Conservation (phyloP, 2,888 invertebrate species). For the Odontocerum albicorne region DNA sequence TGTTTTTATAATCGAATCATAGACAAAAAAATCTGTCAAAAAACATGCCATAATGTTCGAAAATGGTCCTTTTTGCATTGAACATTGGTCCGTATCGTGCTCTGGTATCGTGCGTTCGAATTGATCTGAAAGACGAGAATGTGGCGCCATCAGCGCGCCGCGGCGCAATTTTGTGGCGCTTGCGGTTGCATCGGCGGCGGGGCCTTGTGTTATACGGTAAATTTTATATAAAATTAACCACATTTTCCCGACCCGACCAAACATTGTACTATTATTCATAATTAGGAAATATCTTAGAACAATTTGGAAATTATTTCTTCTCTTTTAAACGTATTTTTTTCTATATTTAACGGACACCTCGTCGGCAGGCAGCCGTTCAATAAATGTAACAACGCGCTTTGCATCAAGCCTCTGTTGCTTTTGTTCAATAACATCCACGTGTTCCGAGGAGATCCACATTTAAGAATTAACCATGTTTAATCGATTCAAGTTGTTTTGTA, state of each 20-base stretch:
- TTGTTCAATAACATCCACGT: conserved; percentile 59
- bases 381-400: conserved; percentile 30
- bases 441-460: conserved; percentile 40
- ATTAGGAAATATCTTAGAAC: no score
- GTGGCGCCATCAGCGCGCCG: conserved; percentile 24
- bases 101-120: no score
- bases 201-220: conserved; percentile 22
- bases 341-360: neutral
- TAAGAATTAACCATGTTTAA: no score
- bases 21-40: no score
- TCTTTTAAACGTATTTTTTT: conserved; percentile 7
- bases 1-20: no score
- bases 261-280: no score
- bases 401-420: conserved; percentile 46
- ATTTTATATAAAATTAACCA: no score
- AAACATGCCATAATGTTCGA: no score
- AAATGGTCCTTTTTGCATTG: no score
- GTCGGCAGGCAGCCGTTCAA: conserved; percentile 14
- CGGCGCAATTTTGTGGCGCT: conserved; percentile 10
- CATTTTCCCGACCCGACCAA: no score
- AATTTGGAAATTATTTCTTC: no score
- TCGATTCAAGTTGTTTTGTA: neutral
- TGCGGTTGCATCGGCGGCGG: conserved; percentile 20
- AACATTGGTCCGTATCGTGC: no score
- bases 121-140: conserved; percentile 20